phyloP scores from a whole-genome alignment of 2,888 invertebrate species.

The Rotaria socialis region DNA sequence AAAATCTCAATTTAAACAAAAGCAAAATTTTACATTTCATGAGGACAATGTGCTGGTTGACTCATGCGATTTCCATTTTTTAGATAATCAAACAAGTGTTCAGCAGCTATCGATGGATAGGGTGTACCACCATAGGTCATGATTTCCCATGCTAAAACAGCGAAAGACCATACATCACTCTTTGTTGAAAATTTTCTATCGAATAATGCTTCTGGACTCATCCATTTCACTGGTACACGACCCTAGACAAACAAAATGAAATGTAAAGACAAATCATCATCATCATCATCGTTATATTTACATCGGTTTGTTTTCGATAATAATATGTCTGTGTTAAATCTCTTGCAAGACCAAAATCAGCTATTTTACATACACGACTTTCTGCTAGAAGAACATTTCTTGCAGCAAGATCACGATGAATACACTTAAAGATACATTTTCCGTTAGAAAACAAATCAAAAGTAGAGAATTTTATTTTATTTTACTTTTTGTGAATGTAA shows the following conservation, averaged over 20 bases:
- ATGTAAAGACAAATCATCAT: no score
- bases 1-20: not conserved
- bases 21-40: constrained; percentile 36
- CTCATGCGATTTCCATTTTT: constrained; percentile 46
- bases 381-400: constrained; percentile 46
- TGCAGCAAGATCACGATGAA: constrained; percentile 46
- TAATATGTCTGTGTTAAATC: constrained; percentile 45
- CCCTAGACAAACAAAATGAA: not conserved
- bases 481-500: constrained; percentile 46
- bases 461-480: not conserved
- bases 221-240: constrained; percentile 47
- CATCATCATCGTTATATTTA: not conserved
- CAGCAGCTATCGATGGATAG: constrained; percentile 45
- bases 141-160: constrained; percentile 44
- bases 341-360: constrained; percentile 45
- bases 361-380: constrained; percentile 45
- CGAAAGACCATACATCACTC: constrained; percentile 46
- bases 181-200: constrained; percentile 41
- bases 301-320: constrained; percentile 43
- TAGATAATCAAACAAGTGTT: constrained; percentile 46
- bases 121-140: constrained; percentile 46
- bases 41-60: constrained; percentile 39
- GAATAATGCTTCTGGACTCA: constrained; percentile 44
- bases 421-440: not conserved
- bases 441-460: not conserved